Base-by-base conservation (phyloP, 2,888 invertebrate genomes). In the Cylindroiulus punctatus region DNA sequence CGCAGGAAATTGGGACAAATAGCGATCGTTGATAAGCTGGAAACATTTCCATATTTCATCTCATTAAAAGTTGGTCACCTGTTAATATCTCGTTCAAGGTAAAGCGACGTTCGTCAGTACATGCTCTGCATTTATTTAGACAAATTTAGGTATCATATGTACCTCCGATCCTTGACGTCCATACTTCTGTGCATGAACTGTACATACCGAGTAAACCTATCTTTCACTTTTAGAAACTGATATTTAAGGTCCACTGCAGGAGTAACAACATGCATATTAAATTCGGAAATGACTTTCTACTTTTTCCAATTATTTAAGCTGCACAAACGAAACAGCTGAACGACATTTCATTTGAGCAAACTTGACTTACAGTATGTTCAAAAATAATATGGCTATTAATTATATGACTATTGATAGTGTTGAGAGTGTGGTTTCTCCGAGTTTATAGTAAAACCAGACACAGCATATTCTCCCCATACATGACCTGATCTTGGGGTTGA, bases 41-140 rank as follows among this genome's bases (percentile, higher is more conserved):
- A 65, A 65, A 26, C 65, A 65, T 65, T 65, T 65, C 65, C 65
- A 65, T 26, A 65, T 65, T 22, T 22, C 65, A 26, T 65, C 22
- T 19, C 26, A 65, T 65, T 65, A 26, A 10, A 65, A 26, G 65
- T 65, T 26, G 65, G 65, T 65, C 65, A 26, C 22, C 65, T 65
- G 10, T 65, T 19, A 65, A 65, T 65, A 65, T 65, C 12, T 26
- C 22, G 26, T 65, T 65, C 65, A 65, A 65, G 65, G 65, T 65
- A 65, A 65, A 65, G 8, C 19, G 65, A 65, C 65, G 65, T 65
- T 65, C 65, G 26, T 26, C 26, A 65, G 26, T 65, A 26, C 65
- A 65, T 10, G 65, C 12, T n/a, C 22, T 65, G 65, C 65, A 65
- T 3, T 65, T 26, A 65, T 65, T 65, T 65, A 26, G 26, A 65